phyloP scores from a whole-genome alignment of 1,140 invertebrate species.

The Pissodes strobi region DNA sequence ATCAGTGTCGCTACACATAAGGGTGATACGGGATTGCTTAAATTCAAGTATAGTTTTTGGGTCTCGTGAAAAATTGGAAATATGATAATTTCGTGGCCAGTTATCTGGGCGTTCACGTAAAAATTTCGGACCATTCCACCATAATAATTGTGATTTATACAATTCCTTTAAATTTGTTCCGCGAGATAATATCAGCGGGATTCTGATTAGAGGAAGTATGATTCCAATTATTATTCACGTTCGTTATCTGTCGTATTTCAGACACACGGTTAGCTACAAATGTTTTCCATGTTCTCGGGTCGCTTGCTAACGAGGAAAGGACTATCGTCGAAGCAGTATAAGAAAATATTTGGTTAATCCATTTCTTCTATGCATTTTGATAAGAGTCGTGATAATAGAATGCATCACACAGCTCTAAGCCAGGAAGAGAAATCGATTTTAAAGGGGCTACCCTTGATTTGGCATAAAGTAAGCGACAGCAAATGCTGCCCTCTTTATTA shows the following conservation, averaged over 20 bases:
- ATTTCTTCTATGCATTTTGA: constrained; percentile 15
- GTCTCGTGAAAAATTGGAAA: constrained; percentile 41
- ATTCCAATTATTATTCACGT: constrained; percentile 44
- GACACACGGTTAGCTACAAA: constrained; percentile 52
- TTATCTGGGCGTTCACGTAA: neutral
- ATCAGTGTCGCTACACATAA: too few species aligned
- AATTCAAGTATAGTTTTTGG: too few species aligned
- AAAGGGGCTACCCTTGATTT: constrained; percentile 54
- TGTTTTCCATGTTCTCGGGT: constrained; percentile 47
- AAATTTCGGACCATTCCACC: constrained; percentile 48
- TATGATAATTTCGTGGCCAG: constrained; percentile 42
- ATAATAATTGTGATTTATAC: constrained; percentile 40
- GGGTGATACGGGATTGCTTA: too few species aligned
- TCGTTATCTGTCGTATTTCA: constrained; percentile 48
- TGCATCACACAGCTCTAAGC: constrained; percentile 46
- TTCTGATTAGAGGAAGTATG: too few species aligned
- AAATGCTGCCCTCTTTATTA: neutral
- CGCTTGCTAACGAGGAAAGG: constrained; percentile 52
- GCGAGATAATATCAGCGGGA: constrained; percentile 32
- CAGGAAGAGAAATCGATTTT: constrained; percentile 51
- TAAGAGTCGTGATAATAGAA: constrained; percentile 42
- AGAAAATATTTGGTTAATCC: constrained; percentile 41
- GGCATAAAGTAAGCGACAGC: constrained; percentile 25
- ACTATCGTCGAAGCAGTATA: constrained; percentile 56
- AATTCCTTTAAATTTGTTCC: constrained; percentile 36